Evolutionary conservation across 2,797 vertebrate species (phyloP), one percentile per base, ranked within the genome.

Genomic region (Sebastes taczanowskii): DNA sequence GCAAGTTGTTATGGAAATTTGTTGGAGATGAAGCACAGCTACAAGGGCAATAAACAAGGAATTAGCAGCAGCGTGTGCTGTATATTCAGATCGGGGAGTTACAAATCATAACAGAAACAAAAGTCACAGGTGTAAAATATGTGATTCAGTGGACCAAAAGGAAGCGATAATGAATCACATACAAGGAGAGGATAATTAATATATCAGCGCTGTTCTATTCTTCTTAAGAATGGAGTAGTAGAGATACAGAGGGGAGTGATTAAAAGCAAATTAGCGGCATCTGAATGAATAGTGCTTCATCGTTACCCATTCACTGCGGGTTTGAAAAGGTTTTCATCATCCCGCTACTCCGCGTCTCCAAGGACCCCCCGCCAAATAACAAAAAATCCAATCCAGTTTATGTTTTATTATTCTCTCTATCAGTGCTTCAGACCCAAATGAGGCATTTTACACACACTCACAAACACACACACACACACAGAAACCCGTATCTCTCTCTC

Each of bases 271-370:
- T 84, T 80, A 86, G 52, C 65, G 30, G 59, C 69, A 71, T 74
- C 32, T 58, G 63, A 82, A 74, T 81, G 81, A 90, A 83, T 67
- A 73, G 22, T 34, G 55, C 49, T 58, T 80, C 58, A 61, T 80
- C 38, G 16, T 74, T 77, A 68, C 7, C 67, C 74, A 74, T 87
- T 88, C 69, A 76, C 30, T 64, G 27, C 8, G 20, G 53, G 53
- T 85, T 82, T 84, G 74, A 71, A 82, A 90, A 83, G 78, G 59
- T 82, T 90, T 91, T 84, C 71, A 82, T 88, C 82, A 84, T 82
- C 80, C 52, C 60, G 30, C 56, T 63, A 4, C 55, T 78, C 20
- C 27, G 5, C 14, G 4, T 85, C 85, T 85, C 84, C 5, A 4
- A 87, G 77, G 83, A 88, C 56, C 30, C 18, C 60, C 46, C 3